Base-by-base conservation (phyloP, 2,113 vertebrate genomes). In the Cyanocitta stelleri region DNA sequence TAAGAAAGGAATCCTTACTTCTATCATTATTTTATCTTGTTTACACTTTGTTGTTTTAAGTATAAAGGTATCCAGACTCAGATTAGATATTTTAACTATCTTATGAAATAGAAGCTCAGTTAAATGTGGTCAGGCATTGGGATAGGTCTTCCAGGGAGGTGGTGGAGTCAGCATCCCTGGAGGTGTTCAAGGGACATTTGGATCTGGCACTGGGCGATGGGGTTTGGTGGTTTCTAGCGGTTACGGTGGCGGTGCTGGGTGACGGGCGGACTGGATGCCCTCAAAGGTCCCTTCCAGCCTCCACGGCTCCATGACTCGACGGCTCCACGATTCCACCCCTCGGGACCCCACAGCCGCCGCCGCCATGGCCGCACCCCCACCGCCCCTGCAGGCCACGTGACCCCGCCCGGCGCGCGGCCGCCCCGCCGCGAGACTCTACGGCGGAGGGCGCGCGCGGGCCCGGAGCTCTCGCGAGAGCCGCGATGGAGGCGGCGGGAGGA, bases 391-490 rank as follows among this genome's bases (percentile, higher is more conserved):
- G 30, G 1, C 3, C 78, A 90, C 76, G 80, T 95, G 91, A 68
- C 37, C 13, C 29, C 13, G 10, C n/a, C 6, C 18, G 6, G 67
- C 29, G 9, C 13, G 37, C 32, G 51, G 32, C 54, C 74, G 39
- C 74, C 30, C 74, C 3, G 35, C 56, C 49, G 37, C 49, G 7
- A 11, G 33, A 46, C 85, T 81, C 80, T 41, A 76, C 76, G 85
- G 68, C 58, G 96, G 94, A 98, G 98, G 97, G 96, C 97, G 98
- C 96, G 99, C 43, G 79, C 79, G 64, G 98, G 98, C 13, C 10
- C 51, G 8, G 10, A 58, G 43, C 6, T 97, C 94, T 96, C 96
- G 96, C 96, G 96, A 95, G 95, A 97, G 22, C 2, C 33, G 81
- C 89, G 17, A n/a, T 58, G 58, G 61, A 33, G 46, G 61, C 95